phyloP scores from a whole-genome alignment of 2,113 vertebrate genomes.

The Pangasianodon gigas region DNA sequence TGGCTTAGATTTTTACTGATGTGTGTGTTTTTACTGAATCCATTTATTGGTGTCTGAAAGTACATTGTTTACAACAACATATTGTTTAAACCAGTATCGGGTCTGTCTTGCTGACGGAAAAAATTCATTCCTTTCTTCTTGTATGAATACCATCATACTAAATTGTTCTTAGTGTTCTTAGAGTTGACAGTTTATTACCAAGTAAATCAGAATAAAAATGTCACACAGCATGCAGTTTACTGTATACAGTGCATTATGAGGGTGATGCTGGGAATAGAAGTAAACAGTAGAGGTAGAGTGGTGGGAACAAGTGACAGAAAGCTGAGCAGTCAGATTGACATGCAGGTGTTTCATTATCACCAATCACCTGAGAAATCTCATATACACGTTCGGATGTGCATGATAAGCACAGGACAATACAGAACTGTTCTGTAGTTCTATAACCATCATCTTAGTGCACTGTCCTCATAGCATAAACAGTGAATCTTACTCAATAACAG shows the following conservation, averaged over 20 bases:
- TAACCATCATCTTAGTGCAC: background rate
- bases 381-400: background rate
- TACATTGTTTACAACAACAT: background rate
- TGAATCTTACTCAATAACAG: background rate
- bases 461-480: background rate
- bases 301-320: slow-evolving; percentile 36
- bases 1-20: background rate
- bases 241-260: slow-evolving; percentile 28
- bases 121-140: background rate
- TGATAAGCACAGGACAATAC: background rate
- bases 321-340: slow-evolving; percentile 28
- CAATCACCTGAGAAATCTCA: slow-evolving; percentile 21
- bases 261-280: slow-evolving; percentile 8
- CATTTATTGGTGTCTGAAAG: background rate
- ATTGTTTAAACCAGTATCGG: background rate
- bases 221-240: background rate
- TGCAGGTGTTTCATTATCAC: slow-evolving; percentile 3
- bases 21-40: background rate
- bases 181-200: slow-evolving; percentile 6
- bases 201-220: slow-evolving; percentile 43
- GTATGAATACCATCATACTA: background rate
- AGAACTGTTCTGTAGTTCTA: background rate
- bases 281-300: slow-evolving; percentile 14
- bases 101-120: background rate
- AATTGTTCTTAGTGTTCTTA: background rate